A percentile compares a stretch with the other conserved stretches of the same genome.
Conservation (phyloP, 1,140 invertebrate genomes). For the Drosophila funebris region DNA sequence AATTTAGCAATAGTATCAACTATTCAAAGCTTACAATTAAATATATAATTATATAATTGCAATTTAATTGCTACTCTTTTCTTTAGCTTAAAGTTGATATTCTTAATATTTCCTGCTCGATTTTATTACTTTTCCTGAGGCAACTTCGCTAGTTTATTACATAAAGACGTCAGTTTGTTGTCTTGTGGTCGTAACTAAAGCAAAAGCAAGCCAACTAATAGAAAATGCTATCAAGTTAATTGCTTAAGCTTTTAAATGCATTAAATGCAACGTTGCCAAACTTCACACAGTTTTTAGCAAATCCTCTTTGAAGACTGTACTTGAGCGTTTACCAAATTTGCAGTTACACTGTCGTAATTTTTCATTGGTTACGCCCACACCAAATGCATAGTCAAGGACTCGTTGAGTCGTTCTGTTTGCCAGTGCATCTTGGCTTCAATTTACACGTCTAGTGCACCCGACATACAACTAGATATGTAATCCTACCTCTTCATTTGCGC, state of each 20-base stretch:
- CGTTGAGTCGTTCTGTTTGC: background rate
- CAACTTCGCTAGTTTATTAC: background rate
- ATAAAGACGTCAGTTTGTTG: background rate
- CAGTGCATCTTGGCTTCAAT: slow-evolving; percentile 39
- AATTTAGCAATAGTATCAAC: background rate
- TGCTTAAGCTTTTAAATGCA: slow-evolving; percentile 46
- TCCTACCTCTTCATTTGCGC: background rate
- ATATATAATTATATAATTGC: too few species aligned
- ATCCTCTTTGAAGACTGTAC: slow-evolving; percentile 41
- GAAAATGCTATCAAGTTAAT: slow-evolving; percentile 55
- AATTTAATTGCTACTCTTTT: too few species aligned
- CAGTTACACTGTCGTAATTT: slow-evolving; percentile 26
- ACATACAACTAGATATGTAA: slow-evolving; percentile 6
- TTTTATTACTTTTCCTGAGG: too few species aligned
- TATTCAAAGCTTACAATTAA: too few species aligned
- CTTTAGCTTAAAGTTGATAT: too few species aligned
- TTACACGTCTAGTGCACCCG: slow-evolving; percentile 33
- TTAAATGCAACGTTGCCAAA: slow-evolving; percentile 61
- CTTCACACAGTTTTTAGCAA: slow-evolving; percentile 35
- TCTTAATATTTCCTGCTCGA: too few species aligned
- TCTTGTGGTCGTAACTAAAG: background rate
- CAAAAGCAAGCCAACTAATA: slow-evolving; percentile 18
- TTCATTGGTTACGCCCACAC: slow-evolving; percentile 27
- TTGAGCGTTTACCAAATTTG: slow-evolving; percentile 41
- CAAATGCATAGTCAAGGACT: slow-evolving; percentile 7